Conservation (phyloP, 2,113 vertebrate genomes). For the Atrichornis clamosus region DNA sequence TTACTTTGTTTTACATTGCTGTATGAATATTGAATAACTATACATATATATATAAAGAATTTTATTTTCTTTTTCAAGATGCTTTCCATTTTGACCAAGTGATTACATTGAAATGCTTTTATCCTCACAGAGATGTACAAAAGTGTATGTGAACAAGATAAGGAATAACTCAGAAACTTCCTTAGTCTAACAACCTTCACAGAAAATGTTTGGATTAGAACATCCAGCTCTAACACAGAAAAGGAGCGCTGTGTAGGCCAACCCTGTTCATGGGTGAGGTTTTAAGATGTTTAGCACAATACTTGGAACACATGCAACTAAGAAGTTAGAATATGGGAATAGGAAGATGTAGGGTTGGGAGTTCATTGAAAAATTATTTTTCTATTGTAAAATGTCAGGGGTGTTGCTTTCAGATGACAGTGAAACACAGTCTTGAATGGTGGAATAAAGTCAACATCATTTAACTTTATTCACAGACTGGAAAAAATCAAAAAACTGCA, state of each 20-base stretch:
- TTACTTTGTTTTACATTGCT: not conserved
- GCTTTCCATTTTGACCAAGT: not conserved
- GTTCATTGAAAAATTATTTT: not conserved
- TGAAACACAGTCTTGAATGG: not conserved
- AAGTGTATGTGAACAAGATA: not conserved
- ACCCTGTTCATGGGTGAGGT: fast-evolving
- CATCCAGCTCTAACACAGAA: not conserved
- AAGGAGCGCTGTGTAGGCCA: not conserved
- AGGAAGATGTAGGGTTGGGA: not conserved
- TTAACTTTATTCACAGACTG: not conserved
- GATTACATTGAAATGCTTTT: not conserved
- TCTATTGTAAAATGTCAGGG: not conserved
- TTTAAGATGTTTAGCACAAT: not conserved
- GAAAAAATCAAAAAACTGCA: not conserved
- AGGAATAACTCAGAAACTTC: not conserved
- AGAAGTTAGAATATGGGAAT: not conserved
- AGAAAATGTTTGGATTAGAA: not conserved
- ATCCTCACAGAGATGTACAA: not conserved
- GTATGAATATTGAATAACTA: not conserved
- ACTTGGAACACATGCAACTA: not conserved
- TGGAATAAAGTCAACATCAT: not conserved
- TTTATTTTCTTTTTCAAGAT: not conserved
- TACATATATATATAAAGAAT: not conserved
- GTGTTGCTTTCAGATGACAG: not conserved
- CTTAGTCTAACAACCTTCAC: not conserved